Base-by-base conservation (phyloP, 2,888 invertebrate genomes). In the Pandemis corylana region DNA sequence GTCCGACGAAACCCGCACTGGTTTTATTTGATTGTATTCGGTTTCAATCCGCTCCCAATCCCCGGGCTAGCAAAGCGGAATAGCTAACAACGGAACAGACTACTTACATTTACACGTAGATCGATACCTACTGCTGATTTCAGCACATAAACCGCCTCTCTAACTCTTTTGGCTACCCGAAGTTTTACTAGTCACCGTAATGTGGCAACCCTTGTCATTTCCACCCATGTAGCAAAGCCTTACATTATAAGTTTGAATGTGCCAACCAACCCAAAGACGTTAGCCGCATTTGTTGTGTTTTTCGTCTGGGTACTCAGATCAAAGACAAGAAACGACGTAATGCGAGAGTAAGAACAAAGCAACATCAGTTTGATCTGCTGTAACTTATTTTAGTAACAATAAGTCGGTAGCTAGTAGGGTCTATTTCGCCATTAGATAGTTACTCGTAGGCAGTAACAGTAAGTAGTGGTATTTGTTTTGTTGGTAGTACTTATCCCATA, bases 1-100 rank as follows among this genome's bases (percentile, higher is more conserved):
- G 72, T 72, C 62, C 72, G 64, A 68, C 64, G 68, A 63, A 67
- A 56, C 56, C 44, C 42, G 12, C 67, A 20, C 56, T 64, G 63
- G 72, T 73, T 73, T 67, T 68, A 73, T 73, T 73, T 68, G 68
- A 73, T 73, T 64, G 68, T 73, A 42, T 73, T 68, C 68, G 53
- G 68, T 64, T 73, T 73, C 68, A 67, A 72, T 72, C 66, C 49
- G 66, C 72, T 61, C 67, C 20, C 72, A 10, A 28, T 59, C 44
- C 61, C 61, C 67, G 44, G 36, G 46, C 20, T 9, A 49, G 65
- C 67, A 10, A 13, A 51, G 65, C 62, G 51, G 69, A 69, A 63
- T 67, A 61, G 67, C 67, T 66, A 71, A 71, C 71, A 51, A 59
- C 41, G 56, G 49, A 42, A 59, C 41, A 44, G 41, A 42, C 15